These are phyloP conservation scores for Phaethornis superciliosus DNA, from an alignment of 2,113 vertebrate genomes.

Conservation along the genomic window DNA sequence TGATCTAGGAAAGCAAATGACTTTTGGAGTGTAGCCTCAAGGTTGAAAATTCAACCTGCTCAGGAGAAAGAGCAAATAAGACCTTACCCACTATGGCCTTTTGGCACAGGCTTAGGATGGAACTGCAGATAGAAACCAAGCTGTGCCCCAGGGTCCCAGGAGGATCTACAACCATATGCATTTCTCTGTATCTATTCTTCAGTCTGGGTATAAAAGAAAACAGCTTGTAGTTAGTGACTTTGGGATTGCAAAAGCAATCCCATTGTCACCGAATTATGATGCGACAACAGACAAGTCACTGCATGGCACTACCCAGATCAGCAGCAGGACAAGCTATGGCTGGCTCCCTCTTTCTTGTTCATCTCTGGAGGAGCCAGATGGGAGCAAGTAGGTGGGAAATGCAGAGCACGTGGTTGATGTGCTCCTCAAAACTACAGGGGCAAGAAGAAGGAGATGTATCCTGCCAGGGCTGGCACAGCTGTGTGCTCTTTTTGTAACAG, in stretches of 20 bases:
- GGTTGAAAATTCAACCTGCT: not conserved
- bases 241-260: not conserved
- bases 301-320: not conserved
- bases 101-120: not conserved
- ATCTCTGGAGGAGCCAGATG: not conserved
- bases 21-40: not conserved
- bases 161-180: not conserved
- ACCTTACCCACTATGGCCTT: not conserved
- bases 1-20: not conserved
- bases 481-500: not conserved
- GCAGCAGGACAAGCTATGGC: not conserved
- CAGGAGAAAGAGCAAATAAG: not conserved
- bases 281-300: not conserved
- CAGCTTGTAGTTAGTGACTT: not conserved
- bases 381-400: fast-evolving
- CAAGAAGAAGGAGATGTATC: not conserved
- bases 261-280: not conserved
- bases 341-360: not conserved
- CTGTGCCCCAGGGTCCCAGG: not conserved
- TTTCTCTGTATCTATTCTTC: not conserved
- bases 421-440: not conserved
- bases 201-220: not conserved
- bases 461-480: not conserved
- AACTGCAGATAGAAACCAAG: not conserved
- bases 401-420: fast-evolving